These are phyloP conservation scores for Triops longicaudatus DNA, from an alignment of 1,140 invertebrate genomes.

Conservation along the genomic window DNA sequence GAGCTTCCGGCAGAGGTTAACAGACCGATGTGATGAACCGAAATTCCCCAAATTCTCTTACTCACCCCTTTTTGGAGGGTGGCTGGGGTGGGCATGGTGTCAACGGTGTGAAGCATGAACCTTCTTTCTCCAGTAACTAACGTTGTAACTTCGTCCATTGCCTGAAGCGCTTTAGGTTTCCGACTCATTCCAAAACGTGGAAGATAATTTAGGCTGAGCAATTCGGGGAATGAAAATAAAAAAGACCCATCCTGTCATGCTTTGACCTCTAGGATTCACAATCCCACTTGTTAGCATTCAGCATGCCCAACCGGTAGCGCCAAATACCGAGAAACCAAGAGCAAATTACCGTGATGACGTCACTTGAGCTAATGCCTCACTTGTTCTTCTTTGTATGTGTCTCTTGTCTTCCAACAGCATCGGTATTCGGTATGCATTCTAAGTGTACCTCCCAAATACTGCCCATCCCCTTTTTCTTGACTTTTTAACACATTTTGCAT, in stretches of 20 bases:
- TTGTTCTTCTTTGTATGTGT: too few relatives aligned
- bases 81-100: not conserved
- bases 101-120: too few relatives aligned
- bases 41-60: constrained; percentile 15
- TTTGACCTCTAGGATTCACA: not conserved
- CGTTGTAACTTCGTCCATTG: not conserved
- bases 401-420: too few relatives aligned
- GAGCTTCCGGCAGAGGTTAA: not conserved
- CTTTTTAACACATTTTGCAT: too few relatives aligned
- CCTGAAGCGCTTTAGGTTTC: not conserved
- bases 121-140: not conserved
- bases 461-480: too few relatives aligned
- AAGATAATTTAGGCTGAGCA: not conserved
- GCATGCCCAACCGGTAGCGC: not conserved
- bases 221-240: not conserved
- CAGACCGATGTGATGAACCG: not conserved
- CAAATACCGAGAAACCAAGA: not conserved
- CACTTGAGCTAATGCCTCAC: too few relatives aligned
- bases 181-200: not conserved
- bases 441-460: too few relatives aligned
- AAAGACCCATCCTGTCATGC: not conserved
- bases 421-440: too few relatives aligned
- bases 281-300: not conserved
- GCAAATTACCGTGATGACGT: too few relatives aligned
- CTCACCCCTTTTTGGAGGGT: not conserved